Conservation (phyloP, 1,140 invertebrate species). For the Zaprionus africanus region DNA sequence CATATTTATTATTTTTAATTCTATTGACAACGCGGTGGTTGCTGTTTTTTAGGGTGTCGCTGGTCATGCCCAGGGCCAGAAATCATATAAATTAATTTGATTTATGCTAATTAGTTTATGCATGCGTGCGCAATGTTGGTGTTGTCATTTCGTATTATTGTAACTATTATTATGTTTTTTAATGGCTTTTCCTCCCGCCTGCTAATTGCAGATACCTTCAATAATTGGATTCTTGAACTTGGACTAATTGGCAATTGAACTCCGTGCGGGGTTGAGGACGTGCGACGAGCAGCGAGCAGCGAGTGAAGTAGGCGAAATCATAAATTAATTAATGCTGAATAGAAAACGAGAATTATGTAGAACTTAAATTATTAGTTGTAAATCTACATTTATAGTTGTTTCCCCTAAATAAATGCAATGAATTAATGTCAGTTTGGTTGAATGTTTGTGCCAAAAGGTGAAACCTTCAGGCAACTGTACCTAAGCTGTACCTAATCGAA, state of each 20-base stretch:
- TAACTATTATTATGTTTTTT: conserved; percentile 19
- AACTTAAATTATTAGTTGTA: not conserved
- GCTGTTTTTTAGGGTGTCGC: conserved; percentile 26
- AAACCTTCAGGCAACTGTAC: no score
- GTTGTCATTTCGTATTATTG: conserved; percentile 32
- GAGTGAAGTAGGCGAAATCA: conserved; percentile 1
- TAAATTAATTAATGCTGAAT: conserved; percentile 50
- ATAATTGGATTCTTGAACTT: conserved; percentile 78
- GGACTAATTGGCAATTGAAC: conserved; percentile 63
- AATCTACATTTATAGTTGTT: conserved; percentile 3
- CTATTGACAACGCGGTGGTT: conserved; percentile 19
- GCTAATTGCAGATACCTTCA: conserved; percentile 75
- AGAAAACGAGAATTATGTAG: conserved; percentile 47
- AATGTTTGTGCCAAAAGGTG: no score
- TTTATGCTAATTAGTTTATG: conserved; percentile 68
- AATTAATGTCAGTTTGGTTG: conserved; percentile 16
- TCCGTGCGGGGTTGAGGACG: conserved; percentile 9
- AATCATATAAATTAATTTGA: conserved; percentile 61
- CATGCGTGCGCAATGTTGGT: conserved; percentile 21
- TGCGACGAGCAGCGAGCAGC: not conserved
- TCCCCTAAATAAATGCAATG: conserved; percentile 28
- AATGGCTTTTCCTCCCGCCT: conserved; percentile 19
- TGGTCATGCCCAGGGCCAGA: conserved; percentile 28
- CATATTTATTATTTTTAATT: conserved; percentile 1
- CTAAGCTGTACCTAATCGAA: no score